Evolutionary conservation across 2,113 vertebrate genomes (phyloP), one percentile per base, ranked within the genome.

Genomic region (Brachyhypopomus occidentalis): DNA sequence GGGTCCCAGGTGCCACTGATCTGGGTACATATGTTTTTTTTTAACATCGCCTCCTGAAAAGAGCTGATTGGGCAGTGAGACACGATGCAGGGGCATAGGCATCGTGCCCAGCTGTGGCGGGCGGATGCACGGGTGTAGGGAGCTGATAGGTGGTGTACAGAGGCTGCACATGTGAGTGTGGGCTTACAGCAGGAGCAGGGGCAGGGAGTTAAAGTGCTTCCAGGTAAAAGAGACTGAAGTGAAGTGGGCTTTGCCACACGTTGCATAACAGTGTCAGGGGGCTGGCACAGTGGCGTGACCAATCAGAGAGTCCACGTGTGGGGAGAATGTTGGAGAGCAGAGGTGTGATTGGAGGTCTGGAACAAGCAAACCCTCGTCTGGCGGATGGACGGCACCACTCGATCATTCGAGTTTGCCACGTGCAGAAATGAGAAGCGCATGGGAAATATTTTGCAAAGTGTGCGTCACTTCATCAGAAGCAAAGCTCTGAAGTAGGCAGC

Each of bases 101-200:
- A 69, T 74, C 34, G 56, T 55, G 34, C 19, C 25, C 30, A 62
- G n/a, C 60, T 22, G 79, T 55, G 63, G 25, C 19, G 6, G n/a
- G 19, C 1, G 23, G 3, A 38, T 19, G 36, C 38, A n/a, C 9
- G 20, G 2, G 71, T 34, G 62, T 27, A 22, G 59, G 36, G 85
- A 85, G 59, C 78, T 85, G 87, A 87, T 80, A 41, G 48, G 75
- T 59, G 77, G 16, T 90, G 90, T 90, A 89, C 89, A 86, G 83
- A 81, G 80, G 79, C 85, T 87, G 86, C 63, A 76, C 63, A 52
- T 73, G 83, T 79, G 12, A 55, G 73, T 41, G 84, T 74, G 74
- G 79, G 79, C 70, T 83, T 83, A 86, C 86, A 82, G 87, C 89
- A 90, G 88, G 82, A 17, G 59, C 77, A 27, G 17, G 75, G 22